Percentiles rank a stretch among this genome's conserved stretches.
These are phyloP conservation scores for Lepilemur septentrionalis DNA, from an alignment of 2,797 vertebrate species.

Conservation along the genomic window DNA sequence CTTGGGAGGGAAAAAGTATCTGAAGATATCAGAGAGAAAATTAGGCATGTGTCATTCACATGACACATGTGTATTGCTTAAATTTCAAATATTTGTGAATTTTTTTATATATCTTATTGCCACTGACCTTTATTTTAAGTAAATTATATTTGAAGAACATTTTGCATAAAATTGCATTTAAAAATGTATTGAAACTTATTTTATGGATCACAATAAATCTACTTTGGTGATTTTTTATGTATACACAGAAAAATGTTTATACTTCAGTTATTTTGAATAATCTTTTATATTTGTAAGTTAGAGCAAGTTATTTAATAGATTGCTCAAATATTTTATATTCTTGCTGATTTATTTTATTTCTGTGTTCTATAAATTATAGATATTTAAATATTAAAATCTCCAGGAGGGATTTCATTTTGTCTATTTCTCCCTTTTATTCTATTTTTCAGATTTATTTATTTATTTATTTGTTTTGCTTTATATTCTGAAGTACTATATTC, in stretches of 20 bases:
- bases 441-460: not conserved
- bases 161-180: not conserved
- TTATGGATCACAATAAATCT: not conserved
- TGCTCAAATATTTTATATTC: not conserved
- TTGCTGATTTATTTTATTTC: not conserved
- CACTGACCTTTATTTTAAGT: not conserved
- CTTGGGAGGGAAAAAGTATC: not conserved
- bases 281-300: not conserved
- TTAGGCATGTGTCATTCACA: not conserved
- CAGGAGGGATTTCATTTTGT: not conserved
- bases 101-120: not conserved
- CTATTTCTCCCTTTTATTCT: not conserved
- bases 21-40: not conserved
- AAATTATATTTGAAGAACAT: not conserved
- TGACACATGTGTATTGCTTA: not conserved
- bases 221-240: not conserved
- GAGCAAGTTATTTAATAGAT: not conserved
- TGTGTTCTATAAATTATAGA: not conserved
- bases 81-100: not conserved
- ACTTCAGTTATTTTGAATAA: not conserved
- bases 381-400: not conserved
- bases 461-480: not conserved
- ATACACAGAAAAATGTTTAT: not conserved
- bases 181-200: not conserved
- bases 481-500: not conserved